phyloP scores from a whole-genome alignment of 2,797 vertebrate species.

The Lepilemur septentrionalis region DNA sequence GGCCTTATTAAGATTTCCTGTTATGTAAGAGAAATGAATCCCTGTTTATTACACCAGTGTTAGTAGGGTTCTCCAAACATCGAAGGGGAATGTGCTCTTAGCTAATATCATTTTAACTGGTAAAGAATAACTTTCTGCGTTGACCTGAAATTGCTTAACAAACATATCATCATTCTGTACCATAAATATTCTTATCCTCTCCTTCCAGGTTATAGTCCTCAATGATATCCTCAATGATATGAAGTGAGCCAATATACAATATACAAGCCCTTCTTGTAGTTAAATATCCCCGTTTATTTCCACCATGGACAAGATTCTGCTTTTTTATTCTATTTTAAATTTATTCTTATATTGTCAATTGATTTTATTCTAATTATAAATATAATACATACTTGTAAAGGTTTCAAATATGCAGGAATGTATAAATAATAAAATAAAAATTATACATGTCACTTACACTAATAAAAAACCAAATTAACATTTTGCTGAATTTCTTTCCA shows the following conservation, averaged over 20 bases:
- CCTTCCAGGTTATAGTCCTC: neutral
- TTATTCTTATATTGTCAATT: neutral
- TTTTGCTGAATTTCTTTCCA: neutral
- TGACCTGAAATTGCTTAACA: neutral
- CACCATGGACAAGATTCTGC: neutral
- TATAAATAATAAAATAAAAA: constrained; percentile 33
- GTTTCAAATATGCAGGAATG: neutral
- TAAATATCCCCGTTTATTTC: neutral
- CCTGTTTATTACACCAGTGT: neutral
- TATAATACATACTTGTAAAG: neutral
- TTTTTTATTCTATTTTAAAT: neutral
- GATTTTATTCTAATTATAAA: constrained; percentile 15
- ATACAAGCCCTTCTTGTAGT: neutral
- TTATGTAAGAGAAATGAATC: neutral
- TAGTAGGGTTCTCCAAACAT: neutral
- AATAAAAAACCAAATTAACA: neutral
- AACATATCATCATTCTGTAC: neutral
- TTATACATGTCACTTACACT: neutral
- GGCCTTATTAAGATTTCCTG: neutral
- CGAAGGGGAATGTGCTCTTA: neutral
- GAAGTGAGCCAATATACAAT: neutral
- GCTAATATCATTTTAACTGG: neutral
- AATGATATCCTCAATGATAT: neutral
- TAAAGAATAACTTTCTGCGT: neutral
- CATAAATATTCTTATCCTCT: neutral